Percentiles rank a stretch among this genome's conserved stretches.
phyloP scores from a whole-genome alignment of 2,888 invertebrate genomes.

The Epirrhoe alternata region DNA sequence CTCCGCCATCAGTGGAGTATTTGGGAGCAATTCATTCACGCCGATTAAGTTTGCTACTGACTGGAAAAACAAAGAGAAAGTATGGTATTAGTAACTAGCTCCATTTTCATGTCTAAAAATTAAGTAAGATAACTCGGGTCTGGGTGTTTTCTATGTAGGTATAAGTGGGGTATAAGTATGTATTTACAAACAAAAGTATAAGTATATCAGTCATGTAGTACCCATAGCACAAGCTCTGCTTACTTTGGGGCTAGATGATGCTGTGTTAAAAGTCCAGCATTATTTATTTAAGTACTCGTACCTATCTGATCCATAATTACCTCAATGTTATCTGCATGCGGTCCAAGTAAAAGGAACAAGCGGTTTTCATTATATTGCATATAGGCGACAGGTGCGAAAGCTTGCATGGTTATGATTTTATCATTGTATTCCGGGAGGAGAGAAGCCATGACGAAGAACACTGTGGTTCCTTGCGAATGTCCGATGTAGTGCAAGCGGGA shows the following conservation, averaged over 20 bases:
- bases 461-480: slow-evolving; percentile 89
- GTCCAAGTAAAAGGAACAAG: slow-evolving; percentile 68
- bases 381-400: slow-evolving; percentile 87
- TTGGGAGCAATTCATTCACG: slow-evolving; percentile 86
- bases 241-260: too few species aligned
- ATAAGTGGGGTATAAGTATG: too few species aligned
- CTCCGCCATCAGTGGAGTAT: slow-evolving; percentile 70
- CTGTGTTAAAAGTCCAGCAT: too few species aligned
- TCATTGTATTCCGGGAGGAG: slow-evolving; percentile 86
- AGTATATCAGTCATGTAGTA: too few species aligned
- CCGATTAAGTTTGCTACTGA: slow-evolving; percentile 68
- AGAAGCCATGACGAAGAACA: slow-evolving; percentile 87
- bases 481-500: slow-evolving; percentile 89
- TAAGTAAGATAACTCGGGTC: too few species aligned
- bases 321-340: slow-evolving; percentile 61
- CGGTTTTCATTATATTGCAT: slow-evolving; percentile 77
- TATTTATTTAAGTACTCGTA: too few species aligned
- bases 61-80: slow-evolving; percentile 49
- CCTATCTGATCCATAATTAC: slow-evolving; percentile 56
- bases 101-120: too few species aligned
- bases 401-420: slow-evolving; percentile 86
- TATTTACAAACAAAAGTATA: too few species aligned
- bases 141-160: too few species aligned
- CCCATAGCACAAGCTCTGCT: too few species aligned
- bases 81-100: not conserved